Base-by-base conservation (phyloP, 1,140 invertebrate genomes). In the Drosophila tsacasi region DNA sequence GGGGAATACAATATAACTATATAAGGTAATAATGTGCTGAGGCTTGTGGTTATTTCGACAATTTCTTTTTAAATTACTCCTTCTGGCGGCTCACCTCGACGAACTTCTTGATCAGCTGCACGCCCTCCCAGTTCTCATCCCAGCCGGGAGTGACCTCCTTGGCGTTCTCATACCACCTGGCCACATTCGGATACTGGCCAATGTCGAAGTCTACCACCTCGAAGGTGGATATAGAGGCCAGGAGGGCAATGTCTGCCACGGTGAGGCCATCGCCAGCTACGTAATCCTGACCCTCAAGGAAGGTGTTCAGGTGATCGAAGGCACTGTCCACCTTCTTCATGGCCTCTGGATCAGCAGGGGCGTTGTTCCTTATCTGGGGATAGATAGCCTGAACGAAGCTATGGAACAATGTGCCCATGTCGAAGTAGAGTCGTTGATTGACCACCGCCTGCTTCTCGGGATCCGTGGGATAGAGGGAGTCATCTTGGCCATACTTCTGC, bases 401-500 rank as follows among this genome's bases (percentile, higher is more conserved):
- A 21, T 95, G 93, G 91, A 95, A 96, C 8, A 97, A 89, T 3
- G 94, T 95, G 27, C 95, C 95, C 69, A 95, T 92, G 80, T 97
- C 96, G 82, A 97, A 97, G 81, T 95, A 95, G 3, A 97, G 93
- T 59, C 96, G 94, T 71, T 96, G 95, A 87, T 97, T 95, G 2
- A 97, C 94, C 0, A 96, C 0, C 0, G 96, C 96, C 46, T 96
- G 94, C 60, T 95, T 85, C 76, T 95, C 94, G 0, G 94, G 93
- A 71, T 96, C 94, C 71, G 94, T 95, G 3, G 96, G 96, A 83
- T 96, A 97, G 2, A 97, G 93, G 3, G 93, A 93, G 79, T 94
- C 95, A 57, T 95, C 93, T 80, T 96, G 96, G 21, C 93, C 95
- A 79, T 97, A 97, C 52, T 95, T 93, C 40, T 95, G 94, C 1